A percentile compares a stretch with the other conserved stretches of the same genome.
phyloP scores from a whole-genome alignment of 2,113 vertebrate species.

The Hassar affinis region DNA sequence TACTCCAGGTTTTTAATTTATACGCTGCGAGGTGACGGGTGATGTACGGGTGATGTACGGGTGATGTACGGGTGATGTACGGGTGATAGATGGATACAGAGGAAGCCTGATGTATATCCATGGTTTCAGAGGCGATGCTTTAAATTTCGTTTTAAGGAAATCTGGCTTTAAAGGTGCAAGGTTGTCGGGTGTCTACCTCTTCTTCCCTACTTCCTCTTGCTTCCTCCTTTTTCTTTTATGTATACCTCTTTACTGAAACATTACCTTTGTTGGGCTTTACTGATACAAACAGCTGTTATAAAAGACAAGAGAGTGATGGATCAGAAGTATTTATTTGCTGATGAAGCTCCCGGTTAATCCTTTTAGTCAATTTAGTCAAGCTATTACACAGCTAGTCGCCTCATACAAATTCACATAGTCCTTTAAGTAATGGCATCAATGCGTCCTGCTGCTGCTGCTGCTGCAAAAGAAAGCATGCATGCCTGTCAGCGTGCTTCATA shows the following conservation, averaged over 20 bases:
- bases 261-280: conserved; percentile 72
- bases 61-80: conserved; percentile 76
- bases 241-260: conserved; percentile 58
- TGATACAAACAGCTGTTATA: conserved; percentile 67
- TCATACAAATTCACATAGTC: conserved; percentile 48
- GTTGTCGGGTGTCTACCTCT: conserved; percentile 54
- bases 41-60: conserved; percentile 67
- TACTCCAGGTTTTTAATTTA: conserved; percentile 70
- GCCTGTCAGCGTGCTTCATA: background rate
- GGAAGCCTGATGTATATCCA: conserved; percentile 77
- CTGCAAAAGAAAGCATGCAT: too few relatives aligned
- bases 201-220: conserved; percentile 32
- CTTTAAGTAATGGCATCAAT: conserved; percentile 47
- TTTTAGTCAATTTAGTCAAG: background rate
- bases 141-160: conserved; percentile 78
- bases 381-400: background rate
- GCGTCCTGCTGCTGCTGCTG: too few relatives aligned
- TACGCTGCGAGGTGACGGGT: conserved; percentile 69
- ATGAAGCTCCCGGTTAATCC: conserved; percentile 62
- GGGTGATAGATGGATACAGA: conserved; percentile 67
- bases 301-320: conserved; percentile 51
- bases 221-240: background rate
- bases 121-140: conserved; percentile 73
- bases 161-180: conserved; percentile 68
- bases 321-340: conserved; percentile 68